Base-by-base conservation (phyloP, 1,140 invertebrate genomes). In the Diorhabda sublineata region DNA sequence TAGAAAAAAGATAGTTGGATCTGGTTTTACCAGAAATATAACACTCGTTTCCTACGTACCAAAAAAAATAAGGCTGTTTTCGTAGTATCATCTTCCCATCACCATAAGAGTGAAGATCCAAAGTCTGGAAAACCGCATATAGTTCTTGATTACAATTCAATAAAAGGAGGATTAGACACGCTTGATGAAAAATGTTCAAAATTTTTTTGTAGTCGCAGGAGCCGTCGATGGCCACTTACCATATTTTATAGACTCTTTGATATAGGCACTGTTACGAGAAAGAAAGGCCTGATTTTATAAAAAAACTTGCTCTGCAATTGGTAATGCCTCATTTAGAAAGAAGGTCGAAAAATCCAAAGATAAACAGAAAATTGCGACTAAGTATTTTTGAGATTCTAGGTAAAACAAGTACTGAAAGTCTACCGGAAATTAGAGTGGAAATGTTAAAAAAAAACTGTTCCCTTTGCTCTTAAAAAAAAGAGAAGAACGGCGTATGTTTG, bases 101-200 rank as follows among this genome's bases (percentile, higher is more conserved):
- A 74, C 64, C 63, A 71, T 26, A 42, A 66, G 11, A 42, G n/a
- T 56, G 63, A 73, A 66, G 62, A 77, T 72, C 9, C 60, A 68
- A 42, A 73, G 58, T 61, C 68, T 66, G 58, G 73, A 45, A 81
- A 81, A 69, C 78, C 82, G 45, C 75, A 82, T 67, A 77, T 81
- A 42, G 73, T 81, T 42, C 8, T 67, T 2, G 73, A 74, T 67
- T 82, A 78, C 64, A 76, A 75, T 67, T 11, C 9, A 45, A 83
- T 81, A 26, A 84, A 84, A 78, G 79, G 78, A 64, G 79, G 78
- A 52, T 81, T 83, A 1, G 81, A 83, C 71, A 68, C 71, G 26
- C 68, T 83, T 5, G 81, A 84, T 71, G 66, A 81, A 68, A 76
- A 78, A 67, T 79, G 78, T 72, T 69, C 75, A 2, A 75, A 64